Conservation (phyloP, 2,797 vertebrate genomes). For the Propithecus deckenii region DNA sequence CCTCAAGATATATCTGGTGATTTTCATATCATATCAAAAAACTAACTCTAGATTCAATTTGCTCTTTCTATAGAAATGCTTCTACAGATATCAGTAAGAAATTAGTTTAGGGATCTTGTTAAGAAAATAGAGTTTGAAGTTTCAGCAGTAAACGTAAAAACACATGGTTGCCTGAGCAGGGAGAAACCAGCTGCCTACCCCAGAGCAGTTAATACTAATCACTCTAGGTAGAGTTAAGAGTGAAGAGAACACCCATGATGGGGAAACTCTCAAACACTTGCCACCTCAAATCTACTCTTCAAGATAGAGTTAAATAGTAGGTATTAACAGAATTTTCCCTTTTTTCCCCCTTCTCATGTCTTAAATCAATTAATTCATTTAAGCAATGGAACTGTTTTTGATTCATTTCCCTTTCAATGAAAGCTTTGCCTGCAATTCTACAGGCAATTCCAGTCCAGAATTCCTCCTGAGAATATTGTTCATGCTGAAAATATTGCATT, state of each 20-base stretch:
- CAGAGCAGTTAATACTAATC: background rate
- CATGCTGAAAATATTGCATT: background rate
- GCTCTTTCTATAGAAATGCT: constrained; percentile 25
- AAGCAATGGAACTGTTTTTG: constrained; percentile 34
- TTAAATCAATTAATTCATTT: constrained; percentile 67
- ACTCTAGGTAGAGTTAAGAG: background rate
- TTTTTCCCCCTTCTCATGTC: background rate
- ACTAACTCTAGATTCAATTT: constrained; percentile 41
- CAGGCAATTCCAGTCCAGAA: constrained; percentile 24
- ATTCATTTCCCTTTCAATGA: constrained; percentile 61
- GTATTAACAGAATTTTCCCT: background rate
- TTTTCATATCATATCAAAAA: constrained; percentile 54
- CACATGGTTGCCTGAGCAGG: background rate
- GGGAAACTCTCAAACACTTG: background rate
- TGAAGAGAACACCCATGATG: background rate
- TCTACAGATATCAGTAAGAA: background rate
- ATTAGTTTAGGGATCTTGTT: background rate
- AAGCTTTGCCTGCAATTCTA: constrained; percentile 14
- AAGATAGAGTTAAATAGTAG: constrained; percentile 7
- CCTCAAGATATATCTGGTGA: background rate
- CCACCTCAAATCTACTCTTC: background rate
- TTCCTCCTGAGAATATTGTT: constrained; percentile 46
- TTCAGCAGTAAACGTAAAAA: constrained; percentile 43
- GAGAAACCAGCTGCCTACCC: constrained; percentile 13
- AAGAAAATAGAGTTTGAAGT: constrained; percentile 54